Evolutionary conservation across 2,113 vertebrate species (phyloP), one percentile per base, ranked within the genome.

Genomic region (Lipophrys pholis): DNA sequence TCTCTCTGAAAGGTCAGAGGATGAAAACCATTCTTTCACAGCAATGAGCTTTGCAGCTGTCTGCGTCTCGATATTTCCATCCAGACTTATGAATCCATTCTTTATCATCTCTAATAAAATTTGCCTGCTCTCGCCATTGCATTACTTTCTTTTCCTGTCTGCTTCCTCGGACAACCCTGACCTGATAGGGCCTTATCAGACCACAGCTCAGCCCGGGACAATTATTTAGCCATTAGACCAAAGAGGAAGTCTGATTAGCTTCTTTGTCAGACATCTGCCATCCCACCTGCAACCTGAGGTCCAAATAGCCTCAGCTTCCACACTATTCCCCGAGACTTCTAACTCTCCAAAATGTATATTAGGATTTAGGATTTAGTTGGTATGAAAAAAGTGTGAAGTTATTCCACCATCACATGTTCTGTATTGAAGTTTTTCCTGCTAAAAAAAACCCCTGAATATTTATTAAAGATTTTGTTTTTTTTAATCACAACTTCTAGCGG

Each of bases 41-140:
- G 64, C 65, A 71, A 75, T 71, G 68, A 60, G 76, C 64, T 76
- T 75, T 71, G 60, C 76, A 60, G 68, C 62, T 60, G 21, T 61
- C 73, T 52, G 61, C 68, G 70, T 73, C 78, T 68, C n/a, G 21
- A 30, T 70, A 70, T 90, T 90, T 86, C 67, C 61, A 76, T 70
- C 72, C 73, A 76, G 73, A 67, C 83, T 85, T 90, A 88, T 90
- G 86, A 92, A 90, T 91, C 89, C 69, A 84, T 90, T 85, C 79
- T 85, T 89, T 90, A 84, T 84, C 73, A 70, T 73, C 77, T 30
- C 59, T 88, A 91, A 90, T 90, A 80, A 86, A 81, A 90, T 91
- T 89, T 87, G 21, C 75, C 69, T 6, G 11, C 52, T 67, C 76
- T 76, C 61, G 41, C 73, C 84, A 78, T 89, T 83, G 73, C 83